phyloP scores from a whole-genome alignment of 2,888 invertebrate species.

The Amphipoea oculea region DNA sequence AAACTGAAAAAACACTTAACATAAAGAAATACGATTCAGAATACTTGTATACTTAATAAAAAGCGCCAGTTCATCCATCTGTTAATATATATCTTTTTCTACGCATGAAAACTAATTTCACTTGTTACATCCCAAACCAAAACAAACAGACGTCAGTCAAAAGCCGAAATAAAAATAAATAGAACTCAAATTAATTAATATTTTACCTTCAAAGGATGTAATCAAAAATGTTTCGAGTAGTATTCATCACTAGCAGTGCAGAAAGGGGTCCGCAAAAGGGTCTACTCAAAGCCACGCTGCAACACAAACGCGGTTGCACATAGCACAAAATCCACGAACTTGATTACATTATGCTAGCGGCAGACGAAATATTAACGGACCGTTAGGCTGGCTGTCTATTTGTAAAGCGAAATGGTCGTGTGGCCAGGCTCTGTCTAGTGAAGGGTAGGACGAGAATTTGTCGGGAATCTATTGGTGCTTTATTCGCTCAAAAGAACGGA shows the following conservation, averaged over 20 bases:
- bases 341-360: neutral
- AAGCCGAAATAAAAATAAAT: neutral
- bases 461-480: neutral
- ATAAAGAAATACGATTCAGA: neutral
- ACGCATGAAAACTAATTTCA: neutral
- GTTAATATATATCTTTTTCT: neutral
- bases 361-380: neutral
- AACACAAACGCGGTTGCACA: neutral
- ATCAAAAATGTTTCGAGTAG: constrained; percentile 7
- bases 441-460: neutral
- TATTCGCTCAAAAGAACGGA: neutral
- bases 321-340: neutral
- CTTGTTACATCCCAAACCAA: neutral
- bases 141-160: neutral
- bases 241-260: neutral
- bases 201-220: neutral
- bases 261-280: neutral
- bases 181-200: neutral
- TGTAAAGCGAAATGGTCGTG: too few species aligned
- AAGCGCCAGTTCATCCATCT: neutral
- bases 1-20: neutral
- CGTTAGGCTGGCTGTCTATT: neutral
- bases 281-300: neutral
- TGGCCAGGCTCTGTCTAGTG: too few species aligned
- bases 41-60: neutral